phyloP scores from a whole-genome alignment of 2,888 invertebrate genomes.

The Hydriomena furcata region DNA sequence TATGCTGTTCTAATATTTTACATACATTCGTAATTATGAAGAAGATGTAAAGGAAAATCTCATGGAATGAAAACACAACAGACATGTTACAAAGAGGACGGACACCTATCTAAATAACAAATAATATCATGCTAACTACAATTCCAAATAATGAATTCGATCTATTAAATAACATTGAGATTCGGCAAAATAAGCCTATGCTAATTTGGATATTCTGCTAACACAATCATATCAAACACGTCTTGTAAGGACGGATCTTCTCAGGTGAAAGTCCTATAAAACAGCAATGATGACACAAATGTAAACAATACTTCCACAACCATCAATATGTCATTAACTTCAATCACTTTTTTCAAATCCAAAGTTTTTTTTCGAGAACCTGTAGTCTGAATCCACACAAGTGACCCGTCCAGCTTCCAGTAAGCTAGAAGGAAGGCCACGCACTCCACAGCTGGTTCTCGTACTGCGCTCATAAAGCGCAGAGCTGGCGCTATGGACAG shows the following conservation, averaged over 20 bases:
- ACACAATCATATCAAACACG: constrained; percentile 1
- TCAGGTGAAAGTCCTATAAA: constrained; percentile 10
- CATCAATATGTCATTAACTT: constrained; percentile 26
- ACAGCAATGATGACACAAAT: constrained; percentile 11
- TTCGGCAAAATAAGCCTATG: background rate
- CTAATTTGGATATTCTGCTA: background rate
- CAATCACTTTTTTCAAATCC: constrained; percentile 21
- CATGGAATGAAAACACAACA: constrained; percentile 9
- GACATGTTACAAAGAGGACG: constrained; percentile 7
- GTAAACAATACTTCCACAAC: constrained; percentile 30
- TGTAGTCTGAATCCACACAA: constrained; percentile 1
- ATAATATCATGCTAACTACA: background rate
- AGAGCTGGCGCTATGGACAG: constrained; percentile 85
- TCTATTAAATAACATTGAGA: constrained; percentile 1
- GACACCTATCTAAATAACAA: constrained; percentile 12
- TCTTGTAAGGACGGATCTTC: background rate
- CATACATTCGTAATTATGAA: background rate
- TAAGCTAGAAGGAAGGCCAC: constrained; percentile 22
- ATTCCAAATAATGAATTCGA: background rate
- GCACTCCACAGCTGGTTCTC: constrained; percentile 23
- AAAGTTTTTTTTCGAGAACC: constrained; percentile 17
- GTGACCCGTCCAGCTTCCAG: constrained; percentile 6
- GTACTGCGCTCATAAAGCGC: constrained; percentile 68
- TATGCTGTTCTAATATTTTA: too few species aligned
- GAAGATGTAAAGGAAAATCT: background rate